Conservation (phyloP, 2,113 vertebrate species). For the Cepphus grylle region DNA sequence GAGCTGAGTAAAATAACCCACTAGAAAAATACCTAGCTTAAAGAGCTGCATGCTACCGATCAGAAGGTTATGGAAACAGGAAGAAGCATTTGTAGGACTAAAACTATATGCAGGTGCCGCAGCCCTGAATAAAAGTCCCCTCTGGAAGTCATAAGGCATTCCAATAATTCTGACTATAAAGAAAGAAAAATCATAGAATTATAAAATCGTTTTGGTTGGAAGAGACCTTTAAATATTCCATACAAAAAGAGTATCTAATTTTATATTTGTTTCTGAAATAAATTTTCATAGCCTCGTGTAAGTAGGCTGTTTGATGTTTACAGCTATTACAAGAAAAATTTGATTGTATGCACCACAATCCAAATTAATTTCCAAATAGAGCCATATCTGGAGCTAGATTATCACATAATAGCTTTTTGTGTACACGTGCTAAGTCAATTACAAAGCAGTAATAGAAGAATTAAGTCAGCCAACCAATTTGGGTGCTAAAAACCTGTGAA, state of each 20-base stretch:
- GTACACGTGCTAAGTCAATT: background rate
- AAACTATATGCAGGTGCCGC: slow-evolving; percentile 52
- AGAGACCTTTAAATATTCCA: background rate
- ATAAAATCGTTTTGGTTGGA: background rate
- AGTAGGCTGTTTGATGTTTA: background rate
- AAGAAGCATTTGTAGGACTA: background rate
- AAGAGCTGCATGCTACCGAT: background rate
- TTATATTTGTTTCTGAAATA: slow-evolving; percentile 34
- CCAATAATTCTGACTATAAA: background rate
- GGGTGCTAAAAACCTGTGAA: background rate
- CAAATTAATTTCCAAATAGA: background rate
- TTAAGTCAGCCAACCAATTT: background rate
- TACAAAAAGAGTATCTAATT: background rate
- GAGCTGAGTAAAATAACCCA: background rate
- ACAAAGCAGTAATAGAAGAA: background rate
- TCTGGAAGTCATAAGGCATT: background rate
- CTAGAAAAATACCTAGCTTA: background rate
- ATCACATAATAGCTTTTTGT: background rate
- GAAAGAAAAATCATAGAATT: background rate
- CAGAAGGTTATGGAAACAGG: background rate
- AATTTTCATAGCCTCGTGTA: background rate
- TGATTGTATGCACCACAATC: background rate
- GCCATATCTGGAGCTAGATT: background rate
- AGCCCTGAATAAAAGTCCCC: background rate
- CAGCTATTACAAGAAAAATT: background rate